Evolutionary conservation across 92 coral and sea anemone species (phyloP).

Genomic region (Palythoa caribaeorum): DNA sequence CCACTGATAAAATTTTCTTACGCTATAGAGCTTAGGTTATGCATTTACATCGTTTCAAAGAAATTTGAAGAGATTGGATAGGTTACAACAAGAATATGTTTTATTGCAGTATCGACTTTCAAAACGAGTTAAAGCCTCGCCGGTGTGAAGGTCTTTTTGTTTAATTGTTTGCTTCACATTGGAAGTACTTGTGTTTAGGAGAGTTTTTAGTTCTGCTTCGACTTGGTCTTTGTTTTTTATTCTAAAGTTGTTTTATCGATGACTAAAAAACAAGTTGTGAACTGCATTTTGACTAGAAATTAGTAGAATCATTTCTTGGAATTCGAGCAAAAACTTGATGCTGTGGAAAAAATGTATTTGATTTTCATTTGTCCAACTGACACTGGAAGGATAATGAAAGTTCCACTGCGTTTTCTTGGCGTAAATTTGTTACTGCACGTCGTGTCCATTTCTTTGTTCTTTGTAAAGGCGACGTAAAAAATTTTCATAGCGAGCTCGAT

Average conservation of each 20-base stretch:
- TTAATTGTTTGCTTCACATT: background rate
- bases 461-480: background rate
- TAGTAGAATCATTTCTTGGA: background rate
- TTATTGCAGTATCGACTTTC: slow-evolving; percentile 30
- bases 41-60: background rate
- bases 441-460: background rate
- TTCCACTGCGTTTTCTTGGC: background rate
- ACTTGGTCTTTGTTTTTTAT: background rate
- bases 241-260: background rate
- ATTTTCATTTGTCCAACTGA: background rate
- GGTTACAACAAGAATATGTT: background rate
- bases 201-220: background rate
- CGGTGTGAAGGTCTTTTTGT: background rate
- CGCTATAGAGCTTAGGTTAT: background rate
- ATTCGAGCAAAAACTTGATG: background rate
- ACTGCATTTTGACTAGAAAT: background rate
- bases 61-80: background rate
- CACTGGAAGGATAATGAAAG: too few species aligned
- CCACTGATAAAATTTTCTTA: background rate
- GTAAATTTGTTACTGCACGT: background rate
- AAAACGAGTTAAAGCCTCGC: background rate
- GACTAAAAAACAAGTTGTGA: background rate
- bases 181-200: background rate
- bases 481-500: background rate
- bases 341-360: background rate